phyloP scores from a whole-genome alignment of 1,140 invertebrate species.

The Drosophila kanapiae region DNA sequence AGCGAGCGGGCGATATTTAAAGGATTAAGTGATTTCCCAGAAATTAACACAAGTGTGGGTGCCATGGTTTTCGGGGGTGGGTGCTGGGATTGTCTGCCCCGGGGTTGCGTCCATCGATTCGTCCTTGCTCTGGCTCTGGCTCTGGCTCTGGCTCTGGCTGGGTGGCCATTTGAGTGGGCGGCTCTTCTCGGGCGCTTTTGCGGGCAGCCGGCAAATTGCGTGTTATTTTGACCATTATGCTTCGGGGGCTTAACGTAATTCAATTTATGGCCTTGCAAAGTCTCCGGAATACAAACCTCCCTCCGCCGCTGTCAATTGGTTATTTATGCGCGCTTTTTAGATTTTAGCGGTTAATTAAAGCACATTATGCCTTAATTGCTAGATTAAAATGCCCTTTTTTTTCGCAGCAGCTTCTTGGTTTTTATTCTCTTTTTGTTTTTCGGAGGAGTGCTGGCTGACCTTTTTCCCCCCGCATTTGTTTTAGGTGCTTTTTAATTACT shows the following conservation, averaged over 20 bases:
- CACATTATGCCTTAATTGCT: conserved; percentile 78
- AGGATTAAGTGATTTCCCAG: conserved; percentile 79
- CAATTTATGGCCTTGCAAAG: conserved; percentile 73
- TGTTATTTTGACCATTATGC: conserved; percentile 81
- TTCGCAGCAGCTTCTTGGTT: conserved; percentile 17
- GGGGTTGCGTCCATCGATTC: conserved; percentile 18
- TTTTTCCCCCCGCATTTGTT: conserved; percentile 30
- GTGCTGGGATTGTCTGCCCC: too few species aligned
- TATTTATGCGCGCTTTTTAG: conserved; percentile 79
- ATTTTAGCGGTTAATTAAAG: conserved; percentile 83
- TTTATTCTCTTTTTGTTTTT: neutral
- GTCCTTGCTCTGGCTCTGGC: conserved; percentile 10
- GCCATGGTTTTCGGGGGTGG: neutral
- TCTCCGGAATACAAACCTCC: neutral
- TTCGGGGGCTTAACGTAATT: conserved; percentile 75
- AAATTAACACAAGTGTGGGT: conserved; percentile 60
- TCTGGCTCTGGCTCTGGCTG: too few species aligned
- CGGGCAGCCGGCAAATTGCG: conserved; percentile 65
- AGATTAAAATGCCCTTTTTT: conserved; percentile 67
- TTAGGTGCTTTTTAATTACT: conserved; percentile 64
- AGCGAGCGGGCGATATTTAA: conserved; percentile 58
- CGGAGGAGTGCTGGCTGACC: conserved; percentile 9
- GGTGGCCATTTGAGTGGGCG: conserved; percentile 7
- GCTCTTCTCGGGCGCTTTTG: conserved; percentile 42
- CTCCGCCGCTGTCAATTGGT: conserved; percentile 65